Conservation (phyloP, 2,797 vertebrate species). For the Balearica regulorum region DNA sequence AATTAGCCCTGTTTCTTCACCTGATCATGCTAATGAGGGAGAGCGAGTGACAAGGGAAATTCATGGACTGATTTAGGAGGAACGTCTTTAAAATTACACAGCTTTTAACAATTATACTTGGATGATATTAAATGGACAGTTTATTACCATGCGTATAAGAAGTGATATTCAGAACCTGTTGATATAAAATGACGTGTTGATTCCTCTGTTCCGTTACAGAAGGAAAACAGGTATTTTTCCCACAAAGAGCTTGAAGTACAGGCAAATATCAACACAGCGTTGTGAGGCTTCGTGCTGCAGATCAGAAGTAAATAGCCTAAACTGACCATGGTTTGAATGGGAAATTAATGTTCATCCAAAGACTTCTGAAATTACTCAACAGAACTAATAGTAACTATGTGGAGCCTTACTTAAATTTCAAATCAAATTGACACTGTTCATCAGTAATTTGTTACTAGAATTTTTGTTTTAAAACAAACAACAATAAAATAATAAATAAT, state of each 20-base stretch:
- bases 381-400: background rate
- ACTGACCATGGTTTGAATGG: background rate
- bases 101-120: background rate
- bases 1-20: background rate
- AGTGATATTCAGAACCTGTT: background rate
- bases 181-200: background rate
- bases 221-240: background rate
- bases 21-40: background rate
- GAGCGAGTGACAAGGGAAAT: background rate
- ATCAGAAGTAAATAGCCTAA: background rate
- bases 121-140: background rate
- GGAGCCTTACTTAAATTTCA: background rate
- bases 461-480: background rate
- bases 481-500: background rate
- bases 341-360: background rate
- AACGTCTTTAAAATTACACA: background rate
- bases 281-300: background rate
- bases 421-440: background rate
- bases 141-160: background rate
- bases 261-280: background rate
- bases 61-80: background rate
- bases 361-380: background rate
- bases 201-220: background rate
- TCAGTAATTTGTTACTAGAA: background rate
- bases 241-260: background rate